Evolutionary conservation across 2,113 vertebrate species (phyloP).

Genomic region (Apodemus speciosus): DNA sequence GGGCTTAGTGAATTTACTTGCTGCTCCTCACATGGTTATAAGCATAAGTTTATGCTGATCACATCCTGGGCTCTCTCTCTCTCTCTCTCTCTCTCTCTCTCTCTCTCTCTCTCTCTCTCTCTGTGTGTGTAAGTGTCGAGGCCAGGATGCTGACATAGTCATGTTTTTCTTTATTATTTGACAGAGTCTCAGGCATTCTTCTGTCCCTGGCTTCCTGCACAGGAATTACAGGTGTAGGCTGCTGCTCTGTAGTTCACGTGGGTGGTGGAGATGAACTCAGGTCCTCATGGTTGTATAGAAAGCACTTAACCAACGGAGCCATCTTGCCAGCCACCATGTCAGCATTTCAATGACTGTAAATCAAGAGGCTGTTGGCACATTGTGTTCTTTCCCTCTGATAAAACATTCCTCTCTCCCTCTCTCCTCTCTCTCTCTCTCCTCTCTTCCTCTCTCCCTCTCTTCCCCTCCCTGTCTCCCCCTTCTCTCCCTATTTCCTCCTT

Average conservation of each 20-base stretch:
- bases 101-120: no score
- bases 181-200: background rate
- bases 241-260: background rate
- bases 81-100: background rate
- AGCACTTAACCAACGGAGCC: background rate
- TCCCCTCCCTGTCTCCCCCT: fast-evolving
- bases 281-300: background rate
- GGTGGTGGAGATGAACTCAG: background rate
- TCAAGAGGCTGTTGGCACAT: background rate
- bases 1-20: background rate
- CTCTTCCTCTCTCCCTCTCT: fast-evolving
- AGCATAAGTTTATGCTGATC: background rate
- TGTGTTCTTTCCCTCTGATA: background rate
- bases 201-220: background rate
- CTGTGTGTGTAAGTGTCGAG: background rate
- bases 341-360: background rate
- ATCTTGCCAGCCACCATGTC: background rate
- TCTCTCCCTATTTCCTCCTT: no score
- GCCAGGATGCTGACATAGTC: background rate
- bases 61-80: background rate
- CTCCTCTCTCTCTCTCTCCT: background rate
- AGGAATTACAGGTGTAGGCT: background rate
- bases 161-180: background rate
- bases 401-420: background rate
- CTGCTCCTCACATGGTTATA: no score